Conservation (phyloP, 2,888 invertebrate species). For the Beris morrisii region DNA sequence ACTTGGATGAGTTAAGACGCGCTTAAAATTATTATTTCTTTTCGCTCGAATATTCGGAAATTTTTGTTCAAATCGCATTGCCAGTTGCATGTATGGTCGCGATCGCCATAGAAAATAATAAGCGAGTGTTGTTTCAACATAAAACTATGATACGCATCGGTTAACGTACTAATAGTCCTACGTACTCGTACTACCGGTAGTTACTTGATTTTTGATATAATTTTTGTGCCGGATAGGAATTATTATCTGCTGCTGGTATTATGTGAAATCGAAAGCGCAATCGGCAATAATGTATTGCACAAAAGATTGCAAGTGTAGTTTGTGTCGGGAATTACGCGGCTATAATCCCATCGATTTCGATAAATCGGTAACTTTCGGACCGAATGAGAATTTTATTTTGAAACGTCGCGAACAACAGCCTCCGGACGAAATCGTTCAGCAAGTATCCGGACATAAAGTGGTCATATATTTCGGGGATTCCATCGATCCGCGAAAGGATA, state of each 20-base stretch:
- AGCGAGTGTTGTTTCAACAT: too few relatives aligned
- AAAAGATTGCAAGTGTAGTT: constrained; percentile 72
- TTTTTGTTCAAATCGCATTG: constrained; percentile 7
- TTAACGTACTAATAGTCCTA: constrained; percentile 13
- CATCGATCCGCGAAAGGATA: constrained; percentile 49
- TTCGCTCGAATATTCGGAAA: constrained; percentile 6
- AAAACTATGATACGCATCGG: constrained; percentile 22
- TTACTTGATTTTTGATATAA: neutral
- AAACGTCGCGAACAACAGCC: constrained; percentile 51
- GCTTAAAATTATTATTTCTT: constrained; percentile 16
- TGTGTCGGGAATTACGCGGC: constrained; percentile 72
- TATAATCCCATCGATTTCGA: constrained; percentile 56
- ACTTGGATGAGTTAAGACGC: constrained; percentile 41
- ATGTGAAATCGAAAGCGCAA: constrained; percentile 17
- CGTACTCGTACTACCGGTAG: too few relatives aligned
- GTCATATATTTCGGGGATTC: constrained; percentile 74
- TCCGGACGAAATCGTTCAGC: constrained; percentile 38
- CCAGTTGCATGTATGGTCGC: neutral
- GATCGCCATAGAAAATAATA: too few relatives aligned
- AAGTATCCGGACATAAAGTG: constrained; percentile 61
- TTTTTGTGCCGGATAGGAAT: constrained; percentile 20
- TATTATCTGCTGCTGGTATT: constrained; percentile 4
- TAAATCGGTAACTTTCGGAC: constrained; percentile 51
- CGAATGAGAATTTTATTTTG: constrained; percentile 58
- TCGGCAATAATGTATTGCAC: constrained; percentile 64